Evolutionary conservation across 2,797 vertebrate genomes (phyloP).

Genomic region (Pangasius macronema): DNA sequence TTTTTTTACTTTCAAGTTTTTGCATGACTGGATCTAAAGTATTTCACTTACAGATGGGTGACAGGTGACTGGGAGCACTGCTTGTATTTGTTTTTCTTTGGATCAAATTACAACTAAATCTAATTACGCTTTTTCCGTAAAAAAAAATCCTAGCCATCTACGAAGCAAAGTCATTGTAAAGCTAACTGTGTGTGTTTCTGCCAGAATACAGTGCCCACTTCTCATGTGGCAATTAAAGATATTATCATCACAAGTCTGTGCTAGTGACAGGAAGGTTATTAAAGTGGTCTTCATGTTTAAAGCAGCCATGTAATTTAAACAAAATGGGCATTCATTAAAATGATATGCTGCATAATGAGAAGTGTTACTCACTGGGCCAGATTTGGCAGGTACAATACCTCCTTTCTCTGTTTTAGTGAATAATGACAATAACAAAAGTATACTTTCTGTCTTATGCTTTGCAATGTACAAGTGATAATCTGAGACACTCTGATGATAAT

Average conservation of each 20-base stretch:
- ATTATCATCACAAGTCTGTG: conserved; percentile 1
- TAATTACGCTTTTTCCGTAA: background rate
- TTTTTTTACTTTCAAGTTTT: background rate
- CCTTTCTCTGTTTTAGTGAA: background rate
- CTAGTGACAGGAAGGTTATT: conserved; percentile 6
- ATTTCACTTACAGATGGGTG: background rate
- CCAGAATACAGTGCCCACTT: background rate
- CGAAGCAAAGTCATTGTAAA: background rate
- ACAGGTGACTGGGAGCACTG: too few relatives aligned
- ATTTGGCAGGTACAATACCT: background rate
- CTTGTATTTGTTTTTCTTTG: background rate
- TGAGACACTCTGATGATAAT: background rate
- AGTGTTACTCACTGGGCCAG: background rate
- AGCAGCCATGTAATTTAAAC: conserved; percentile 10
- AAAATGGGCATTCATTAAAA: background rate
- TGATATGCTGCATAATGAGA: background rate
- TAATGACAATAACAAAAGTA: background rate
- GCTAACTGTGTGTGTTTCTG: background rate
- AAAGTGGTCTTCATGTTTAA: background rate
- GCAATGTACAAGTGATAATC: background rate
- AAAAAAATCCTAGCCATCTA: background rate
- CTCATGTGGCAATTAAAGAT: background rate
- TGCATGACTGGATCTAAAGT: background rate
- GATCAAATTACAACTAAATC: background rate
- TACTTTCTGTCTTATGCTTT: background rate